Base-by-base conservation (phyloP, 2,797 vertebrate species). In the Cynopterus sphinx region DNA sequence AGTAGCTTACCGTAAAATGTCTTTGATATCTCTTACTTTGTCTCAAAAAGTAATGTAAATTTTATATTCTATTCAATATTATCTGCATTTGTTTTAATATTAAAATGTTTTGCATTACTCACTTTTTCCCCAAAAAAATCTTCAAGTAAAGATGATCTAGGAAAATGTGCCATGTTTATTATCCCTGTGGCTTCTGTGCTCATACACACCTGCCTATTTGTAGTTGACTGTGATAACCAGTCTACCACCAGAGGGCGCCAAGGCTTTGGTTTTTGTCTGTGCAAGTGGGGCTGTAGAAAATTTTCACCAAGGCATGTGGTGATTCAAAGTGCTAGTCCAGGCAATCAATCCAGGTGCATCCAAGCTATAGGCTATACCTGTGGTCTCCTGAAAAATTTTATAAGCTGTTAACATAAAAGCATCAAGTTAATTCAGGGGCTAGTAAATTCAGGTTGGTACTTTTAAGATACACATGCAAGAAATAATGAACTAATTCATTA, bases 121-220 rank as follows among this genome's bases (percentile, higher is more conserved):
- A 85, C 85, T 84, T 74, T 81, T 74, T 68, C 55, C 11, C 33
- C 1, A 0, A 36, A 91, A 82, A 94, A 91, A 17, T 57, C 71
- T 78, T 95, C 85, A 95, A 97, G 97, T 97, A 97, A 97, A 97
- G 85, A 92, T 82, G 43, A 82, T 96, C 43, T 92, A 93, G 97
- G 96, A 96, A 91, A 97, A 88, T 41, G 43, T 82, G 82, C 87
- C 79, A 46, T 90, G 96, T 92, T 96, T 85, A 95, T 90, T 90
- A 93, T 84, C 92, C 92, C 85, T 95, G 90, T 94, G 92, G 90
- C 96, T 90, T 97, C 87, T 95, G 65, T 97, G 51, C 46, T 46
- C 49, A 6, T 6, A 6, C 9, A 31, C 0, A 0, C 53, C n/a
- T 36, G 21, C 81, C 49, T 67, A 0, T 41, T 63, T 36, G 57